Percentiles rank a stretch among this genome's conserved stretches.
Conservation (phyloP, 2,888 invertebrate species). For the Ormyrus labotus region DNA sequence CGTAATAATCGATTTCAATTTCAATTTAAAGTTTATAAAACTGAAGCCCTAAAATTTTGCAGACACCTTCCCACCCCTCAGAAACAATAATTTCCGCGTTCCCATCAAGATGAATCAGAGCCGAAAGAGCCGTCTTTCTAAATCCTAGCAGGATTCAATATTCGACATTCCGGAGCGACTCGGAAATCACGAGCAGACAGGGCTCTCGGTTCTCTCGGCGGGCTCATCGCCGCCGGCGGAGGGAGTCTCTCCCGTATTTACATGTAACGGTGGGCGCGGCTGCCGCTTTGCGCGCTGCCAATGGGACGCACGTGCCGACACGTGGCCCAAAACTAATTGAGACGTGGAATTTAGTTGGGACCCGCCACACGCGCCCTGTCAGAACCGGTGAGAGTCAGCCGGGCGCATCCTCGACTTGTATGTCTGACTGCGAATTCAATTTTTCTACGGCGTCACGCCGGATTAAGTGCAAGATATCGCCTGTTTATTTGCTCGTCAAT, state of each 20-base stretch:
- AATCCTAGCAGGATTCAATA: no score
- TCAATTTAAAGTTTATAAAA: no score
- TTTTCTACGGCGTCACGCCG: neutral
- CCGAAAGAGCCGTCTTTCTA: no score
- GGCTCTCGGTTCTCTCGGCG: neutral
- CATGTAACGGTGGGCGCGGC: constrained; percentile 35
- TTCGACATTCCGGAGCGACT: no score
- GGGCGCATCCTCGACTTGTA: neutral
- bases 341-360: constrained; percentile 74
- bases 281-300: constrained; percentile 28
- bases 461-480: constrained; percentile 14
- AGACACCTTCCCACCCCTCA: no score
- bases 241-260: neutral
- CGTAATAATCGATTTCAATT: no score
- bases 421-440: neutral
- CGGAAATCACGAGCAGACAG: no score
- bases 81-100: no score
- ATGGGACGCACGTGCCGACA: constrained; percentile 70
- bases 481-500: constrained; percentile 4
- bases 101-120: no score
- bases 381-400: constrained; percentile 54
- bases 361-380: constrained; percentile 62
- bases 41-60: no score
- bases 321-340: constrained; percentile 75
- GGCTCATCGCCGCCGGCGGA: neutral